Evolutionary conservation across 2,888 invertebrate species (phyloP).

Genomic region (Harpalus rufipes): DNA sequence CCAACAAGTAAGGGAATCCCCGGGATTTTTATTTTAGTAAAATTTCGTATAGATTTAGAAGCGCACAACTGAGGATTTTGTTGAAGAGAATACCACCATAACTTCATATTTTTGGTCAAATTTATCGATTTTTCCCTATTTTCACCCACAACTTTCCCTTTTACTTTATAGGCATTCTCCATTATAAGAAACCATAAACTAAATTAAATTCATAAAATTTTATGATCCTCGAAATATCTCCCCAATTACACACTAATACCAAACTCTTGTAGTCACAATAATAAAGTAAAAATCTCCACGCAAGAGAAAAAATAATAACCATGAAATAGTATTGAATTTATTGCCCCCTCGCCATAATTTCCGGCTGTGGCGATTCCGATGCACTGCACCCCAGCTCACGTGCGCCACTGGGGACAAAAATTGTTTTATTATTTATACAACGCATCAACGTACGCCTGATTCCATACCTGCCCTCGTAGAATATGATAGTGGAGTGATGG

Average conservation of each 20-base stretch:
- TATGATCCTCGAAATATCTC: conserved; percentile 22
- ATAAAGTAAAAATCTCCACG: conserved; percentile 41
- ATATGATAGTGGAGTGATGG: conserved; percentile 1
- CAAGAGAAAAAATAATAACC: conserved; percentile 40
- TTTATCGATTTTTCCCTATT: background rate
- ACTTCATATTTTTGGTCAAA: too few species aligned
- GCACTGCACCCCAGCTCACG: conserved; percentile 25
- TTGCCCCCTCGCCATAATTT: conserved; percentile 39
- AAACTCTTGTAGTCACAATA: conserved; percentile 42
- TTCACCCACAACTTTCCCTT: background rate
- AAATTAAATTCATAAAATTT: conserved; percentile 48
- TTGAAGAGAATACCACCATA: too few species aligned
- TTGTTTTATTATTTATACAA: conserved; percentile 44
- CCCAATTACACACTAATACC: conserved; percentile 38
- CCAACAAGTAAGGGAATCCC: too few species aligned
- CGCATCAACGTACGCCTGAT: conserved; percentile 43
- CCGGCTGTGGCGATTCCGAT: conserved; percentile 28
- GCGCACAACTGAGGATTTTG: too few species aligned
- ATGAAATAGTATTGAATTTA: conserved; percentile 51
- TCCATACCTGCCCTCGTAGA: conserved; percentile 21
- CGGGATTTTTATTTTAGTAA: too few species aligned
- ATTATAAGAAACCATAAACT: conserved; percentile 39
- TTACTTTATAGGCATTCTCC: background rate
- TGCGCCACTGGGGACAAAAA: conserved; percentile 40
- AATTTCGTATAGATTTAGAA: too few species aligned